phyloP scores from a whole-genome alignment of 2,113 vertebrate genomes.

The Rhineura floridana region DNA sequence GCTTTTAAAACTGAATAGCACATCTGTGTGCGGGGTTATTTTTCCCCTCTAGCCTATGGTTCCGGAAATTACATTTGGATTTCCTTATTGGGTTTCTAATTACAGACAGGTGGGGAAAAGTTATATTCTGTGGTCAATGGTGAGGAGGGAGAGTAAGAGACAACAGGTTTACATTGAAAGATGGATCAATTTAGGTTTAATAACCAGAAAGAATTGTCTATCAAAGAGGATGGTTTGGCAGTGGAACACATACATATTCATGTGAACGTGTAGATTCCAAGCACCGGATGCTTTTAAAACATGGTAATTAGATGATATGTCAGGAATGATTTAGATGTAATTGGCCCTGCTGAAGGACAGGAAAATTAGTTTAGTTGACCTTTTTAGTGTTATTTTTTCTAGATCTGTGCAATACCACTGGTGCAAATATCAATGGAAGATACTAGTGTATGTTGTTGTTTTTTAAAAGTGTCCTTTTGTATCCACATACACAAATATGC shows the following conservation, averaged over 20 bases:
- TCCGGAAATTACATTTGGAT: neutral
- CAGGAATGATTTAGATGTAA: constrained; percentile 14
- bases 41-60: neutral
- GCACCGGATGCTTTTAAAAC: neutral
- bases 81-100: neutral
- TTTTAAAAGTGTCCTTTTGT: neutral
- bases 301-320: constrained; percentile 2
- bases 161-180: neutral
- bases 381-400: neutral
- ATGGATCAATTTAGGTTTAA: neutral
- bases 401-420: neutral
- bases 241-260: neutral
- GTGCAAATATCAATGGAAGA: neutral
- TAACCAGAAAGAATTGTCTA: neutral
- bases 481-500: neutral
- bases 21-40: neutral
- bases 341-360: neutral
- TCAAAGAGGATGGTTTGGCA: neutral
- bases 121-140: neutral
- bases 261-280: neutral
- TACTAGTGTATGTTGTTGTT: neutral
- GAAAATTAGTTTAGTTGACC: neutral
- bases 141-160: neutral
- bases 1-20: neutral
- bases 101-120: neutral